Percentiles rank a stretch among this genome's conserved stretches.
phyloP scores from a whole-genome alignment of 2,797 vertebrate genomes.

The Neosalanx taihuensis region DNA sequence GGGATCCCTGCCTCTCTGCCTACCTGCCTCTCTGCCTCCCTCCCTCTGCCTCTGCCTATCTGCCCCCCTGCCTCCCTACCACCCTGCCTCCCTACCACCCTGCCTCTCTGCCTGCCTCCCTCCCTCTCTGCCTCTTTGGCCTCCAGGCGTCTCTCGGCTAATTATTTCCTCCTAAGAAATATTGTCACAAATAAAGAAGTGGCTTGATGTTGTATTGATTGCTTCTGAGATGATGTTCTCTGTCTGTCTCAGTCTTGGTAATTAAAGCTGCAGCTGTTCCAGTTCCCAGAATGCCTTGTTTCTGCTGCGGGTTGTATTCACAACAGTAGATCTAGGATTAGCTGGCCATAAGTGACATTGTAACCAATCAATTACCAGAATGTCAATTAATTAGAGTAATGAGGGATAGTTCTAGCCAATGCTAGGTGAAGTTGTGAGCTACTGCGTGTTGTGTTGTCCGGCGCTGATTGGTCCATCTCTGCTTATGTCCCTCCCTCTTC shows the following conservation, averaged over 20 bases:
- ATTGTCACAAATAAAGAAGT: constrained; percentile 74
- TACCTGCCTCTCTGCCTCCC: no score
- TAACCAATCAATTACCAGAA: constrained; percentile 7
- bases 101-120: no score
- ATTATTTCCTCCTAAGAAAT: constrained; percentile 71
- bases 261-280: constrained; percentile 65
- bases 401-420: background rate
- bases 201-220: constrained; percentile 72
- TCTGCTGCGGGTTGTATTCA: constrained; percentile 49
- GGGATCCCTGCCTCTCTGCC: constrained; percentile 61
- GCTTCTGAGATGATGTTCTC: constrained; percentile 67
- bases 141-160: constrained; percentile 69
- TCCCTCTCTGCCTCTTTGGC: constrained; percentile 66
- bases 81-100: no score
- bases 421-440: background rate
- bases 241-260: constrained; percentile 63
- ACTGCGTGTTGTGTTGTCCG: no score
- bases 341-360: constrained; percentile 25
- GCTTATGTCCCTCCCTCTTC: constrained; percentile 13
- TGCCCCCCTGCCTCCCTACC: no score
- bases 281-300: constrained; percentile 41
- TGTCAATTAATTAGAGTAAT: constrained; percentile 11
- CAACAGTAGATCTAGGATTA: constrained; percentile 41
- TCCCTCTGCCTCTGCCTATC: no score
- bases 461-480: background rate